Conservation (phyloP, 2,888 invertebrate species). For the Drosophila nigricruria region DNA sequence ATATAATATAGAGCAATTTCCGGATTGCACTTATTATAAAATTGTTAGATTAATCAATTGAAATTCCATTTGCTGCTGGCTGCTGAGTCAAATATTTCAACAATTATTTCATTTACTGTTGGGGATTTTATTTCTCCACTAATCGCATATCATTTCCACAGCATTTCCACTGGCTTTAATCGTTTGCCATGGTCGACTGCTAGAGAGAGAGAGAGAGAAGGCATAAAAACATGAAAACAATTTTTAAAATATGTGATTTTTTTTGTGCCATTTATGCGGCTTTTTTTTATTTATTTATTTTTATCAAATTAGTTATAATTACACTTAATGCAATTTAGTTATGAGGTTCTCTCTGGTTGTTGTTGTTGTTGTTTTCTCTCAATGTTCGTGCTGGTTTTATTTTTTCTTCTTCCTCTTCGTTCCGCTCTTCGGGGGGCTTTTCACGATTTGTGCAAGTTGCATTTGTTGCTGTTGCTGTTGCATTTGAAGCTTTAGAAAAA, state of each 20-base stretch:
- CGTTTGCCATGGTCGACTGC: slow-evolving; percentile 47
- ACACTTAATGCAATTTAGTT: slow-evolving; percentile 84
- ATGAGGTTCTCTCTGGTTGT: slow-evolving; percentile 60
- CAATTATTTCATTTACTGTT: slow-evolving; percentile 43
- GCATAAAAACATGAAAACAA: slow-evolving; percentile 36
- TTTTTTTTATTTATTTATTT: slow-evolving; percentile 43
- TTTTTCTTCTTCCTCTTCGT: slow-evolving; percentile 11
- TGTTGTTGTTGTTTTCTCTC: slow-evolving; percentile 23
- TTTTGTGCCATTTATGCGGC: slow-evolving; percentile 61
- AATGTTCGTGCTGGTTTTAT: slow-evolving; percentile 69
- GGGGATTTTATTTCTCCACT: slow-evolving; percentile 41
- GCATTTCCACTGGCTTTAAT: slow-evolving; percentile 69
- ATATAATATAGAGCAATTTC: neutral
- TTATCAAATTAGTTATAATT: slow-evolving; percentile 83
- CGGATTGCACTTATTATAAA: neutral
- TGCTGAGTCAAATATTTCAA: slow-evolving; percentile 33
- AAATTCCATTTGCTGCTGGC: slow-evolving; percentile 21
- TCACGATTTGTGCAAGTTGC: slow-evolving; percentile 60
- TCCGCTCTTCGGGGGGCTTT: slow-evolving; percentile 40
- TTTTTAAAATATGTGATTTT: slow-evolving; percentile 31
- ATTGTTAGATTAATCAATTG: slow-evolving; percentile 21
- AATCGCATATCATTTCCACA: slow-evolving; percentile 62
- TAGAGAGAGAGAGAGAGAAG: neutral
- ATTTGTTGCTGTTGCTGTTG: slow-evolving; percentile 44
- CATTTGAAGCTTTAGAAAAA: slow-evolving; percentile 43